These are phyloP conservation scores for Eciton burchellii DNA, from an alignment of 1,140 invertebrate species.

Conservation along the genomic window DNA sequence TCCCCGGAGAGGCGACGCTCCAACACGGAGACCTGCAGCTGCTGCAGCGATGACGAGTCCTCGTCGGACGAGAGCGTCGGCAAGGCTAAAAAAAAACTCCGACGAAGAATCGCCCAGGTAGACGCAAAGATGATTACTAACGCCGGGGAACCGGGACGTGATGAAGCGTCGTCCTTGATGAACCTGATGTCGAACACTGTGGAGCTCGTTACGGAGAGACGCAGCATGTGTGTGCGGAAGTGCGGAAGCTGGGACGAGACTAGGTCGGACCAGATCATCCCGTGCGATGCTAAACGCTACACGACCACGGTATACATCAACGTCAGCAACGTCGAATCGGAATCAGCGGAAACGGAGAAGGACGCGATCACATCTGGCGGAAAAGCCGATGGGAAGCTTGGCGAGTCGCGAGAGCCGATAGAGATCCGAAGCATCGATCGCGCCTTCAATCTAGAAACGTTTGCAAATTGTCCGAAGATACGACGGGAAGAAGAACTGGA, in stretches of 20 bases:
- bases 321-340: conserved; percentile 23
- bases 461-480: background rate
- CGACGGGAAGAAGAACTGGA: background rate
- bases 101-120: conserved; percentile 33
- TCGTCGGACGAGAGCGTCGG: conserved; percentile 68
- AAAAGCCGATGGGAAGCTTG: conserved; percentile 18
- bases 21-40: conserved; percentile 51
- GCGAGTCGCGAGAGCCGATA: conserved; percentile 2
- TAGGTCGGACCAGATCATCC: background rate
- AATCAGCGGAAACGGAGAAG: conserved; percentile 35
- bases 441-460: background rate
- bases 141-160: background rate
- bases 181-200: background rate
- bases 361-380: background rate
- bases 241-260: background rate
- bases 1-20: background rate
- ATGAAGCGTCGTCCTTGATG: background rate
- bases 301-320: background rate
- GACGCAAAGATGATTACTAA: background rate
- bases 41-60: conserved; percentile 49
- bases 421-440: conserved; percentile 9
- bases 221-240: background rate
- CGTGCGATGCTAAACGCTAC: conserved; percentile 10
- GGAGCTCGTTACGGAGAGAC: background rate
- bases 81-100: conserved; percentile 78